phyloP scores from a whole-genome alignment of 2,888 invertebrate genomes.

The Scrobipalpa costella region DNA sequence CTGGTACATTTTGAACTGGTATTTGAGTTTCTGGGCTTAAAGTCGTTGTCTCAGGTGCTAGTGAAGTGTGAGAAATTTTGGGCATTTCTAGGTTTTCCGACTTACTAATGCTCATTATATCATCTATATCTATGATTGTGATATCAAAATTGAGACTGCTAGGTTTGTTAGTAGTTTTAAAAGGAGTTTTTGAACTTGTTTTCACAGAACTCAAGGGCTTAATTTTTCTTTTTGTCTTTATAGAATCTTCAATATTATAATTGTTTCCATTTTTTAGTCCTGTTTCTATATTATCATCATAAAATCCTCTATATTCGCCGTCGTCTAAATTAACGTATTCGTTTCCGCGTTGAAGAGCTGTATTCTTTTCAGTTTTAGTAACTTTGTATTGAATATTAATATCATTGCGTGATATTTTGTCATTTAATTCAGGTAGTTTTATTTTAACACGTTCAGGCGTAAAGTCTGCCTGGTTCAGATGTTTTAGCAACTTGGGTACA shows the following conservation, averaged over 20 bases:
- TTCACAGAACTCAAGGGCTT: neutral
- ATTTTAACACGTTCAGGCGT: neutral
- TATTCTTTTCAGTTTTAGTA: neutral
- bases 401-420: neutral
- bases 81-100: neutral
- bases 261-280: neutral
- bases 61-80: neutral
- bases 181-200: neutral
- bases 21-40: neutral
- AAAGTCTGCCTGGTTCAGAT: neutral
- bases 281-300: neutral
- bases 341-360: too few species aligned
- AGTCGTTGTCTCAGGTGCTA: neutral
- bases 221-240: neutral
- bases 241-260: neutral
- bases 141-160: constrained; percentile 10
- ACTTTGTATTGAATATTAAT: neutral
- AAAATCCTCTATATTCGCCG: neutral
- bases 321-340: too few species aligned
- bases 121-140: constrained; percentile 14
- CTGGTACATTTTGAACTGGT: neutral
- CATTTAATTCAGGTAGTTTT: neutral
- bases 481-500: neutral
- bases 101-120: neutral
- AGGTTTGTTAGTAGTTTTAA: neutral